Evolutionary conservation across 1,140 invertebrate species (phyloP), one percentile per base, ranked within the genome.

Genomic region (Neodiprion virginianus): DNA sequence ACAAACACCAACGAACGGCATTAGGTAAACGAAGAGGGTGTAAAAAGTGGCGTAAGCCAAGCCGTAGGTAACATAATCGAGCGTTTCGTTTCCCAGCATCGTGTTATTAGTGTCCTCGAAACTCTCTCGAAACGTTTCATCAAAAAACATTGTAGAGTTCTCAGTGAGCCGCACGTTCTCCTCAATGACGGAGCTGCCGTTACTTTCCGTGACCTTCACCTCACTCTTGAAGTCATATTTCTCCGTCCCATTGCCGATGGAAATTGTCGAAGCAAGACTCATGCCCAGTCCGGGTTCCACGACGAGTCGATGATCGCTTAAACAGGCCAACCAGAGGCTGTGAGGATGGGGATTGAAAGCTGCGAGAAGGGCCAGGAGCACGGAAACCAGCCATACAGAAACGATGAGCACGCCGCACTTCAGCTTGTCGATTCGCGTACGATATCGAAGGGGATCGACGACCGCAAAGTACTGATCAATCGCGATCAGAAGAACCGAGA

Each of bases 391-490:
- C 95, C 95, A 94, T 10, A 91, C 90, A 12, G 90, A 86, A 9
- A 91, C 88, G 72, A 96, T 94, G 11, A 96, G 88, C 0, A 93
- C 84, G 1, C 90, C 92, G 0, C 93, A 94, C 67, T 93, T 92
- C 10, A 92, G 87, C 79, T 94, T 93, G 79, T 95, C 92, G 74
- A 97, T 91, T 48, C 93, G 91, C 14, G 92, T 92, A 76, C 95
- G 93, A 84, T 97, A 96, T n/a, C 94, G 92, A 28, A 97, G 88
- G 0, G 96, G 96, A 83, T 95, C 94, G 7, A 95, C 94, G 48
- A 97, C 95, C 0, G 96, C 96, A 77, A 94, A 93, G 85, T 96
- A 96, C 80, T 96, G 94, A 82, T 97, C 96, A 2, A 96, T 87
- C 1, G 95, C 94, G 53, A 97, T 96, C 10, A 97, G 90, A 9